Evolutionary conservation across 2,113 vertebrate genomes (phyloP).

Genomic region (Gobio gobio): DNA sequence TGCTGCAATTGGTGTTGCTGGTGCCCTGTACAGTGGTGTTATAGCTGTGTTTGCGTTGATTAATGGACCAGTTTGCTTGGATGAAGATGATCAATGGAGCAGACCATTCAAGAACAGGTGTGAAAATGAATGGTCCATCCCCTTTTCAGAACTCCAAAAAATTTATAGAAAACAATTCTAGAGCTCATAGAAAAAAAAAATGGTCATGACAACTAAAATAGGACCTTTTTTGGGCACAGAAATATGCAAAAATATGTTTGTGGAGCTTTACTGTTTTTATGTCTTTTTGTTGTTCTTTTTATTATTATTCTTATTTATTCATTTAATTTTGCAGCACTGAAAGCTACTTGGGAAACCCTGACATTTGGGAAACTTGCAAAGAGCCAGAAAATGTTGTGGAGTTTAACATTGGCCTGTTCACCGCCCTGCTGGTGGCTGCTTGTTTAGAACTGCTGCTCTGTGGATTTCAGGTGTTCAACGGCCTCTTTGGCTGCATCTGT

Average conservation of each 20-base stretch:
- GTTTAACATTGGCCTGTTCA: slow-evolving; percentile 74
- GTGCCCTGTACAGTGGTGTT: slow-evolving; percentile 68
- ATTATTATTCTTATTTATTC: background rate
- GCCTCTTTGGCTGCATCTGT: slow-evolving; percentile 74
- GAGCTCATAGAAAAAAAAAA: background rate
- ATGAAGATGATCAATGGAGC: slow-evolving; percentile 33
- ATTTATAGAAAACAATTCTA: background rate
- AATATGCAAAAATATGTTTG: background rate
- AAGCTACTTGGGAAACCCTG: slow-evolving; percentile 63
- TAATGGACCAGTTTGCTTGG: slow-evolving; percentile 67
- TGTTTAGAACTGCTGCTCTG: slow-evolving; percentile 66
- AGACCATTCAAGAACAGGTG: slow-evolving; percentile 66
- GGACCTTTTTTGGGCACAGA: too few relatives aligned
- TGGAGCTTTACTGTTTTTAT: background rate
- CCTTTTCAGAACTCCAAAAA: background rate
- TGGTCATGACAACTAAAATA: too few relatives aligned
- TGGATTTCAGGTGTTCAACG: slow-evolving; percentile 68
- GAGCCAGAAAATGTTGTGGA: slow-evolving; percentile 61
- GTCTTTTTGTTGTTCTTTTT: background rate
- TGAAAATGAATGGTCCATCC: background rate
- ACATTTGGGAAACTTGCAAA: slow-evolving; percentile 44
- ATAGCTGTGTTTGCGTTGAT: slow-evolving; percentile 63
- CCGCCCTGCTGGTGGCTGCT: slow-evolving; percentile 57
- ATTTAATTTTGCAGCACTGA: slow-evolving; percentile 51
- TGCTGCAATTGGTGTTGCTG: slow-evolving; percentile 65